These are phyloP conservation scores for Tyto alba DNA, from an alignment of 2,113 vertebrate genomes.

Conservation along the genomic window DNA sequence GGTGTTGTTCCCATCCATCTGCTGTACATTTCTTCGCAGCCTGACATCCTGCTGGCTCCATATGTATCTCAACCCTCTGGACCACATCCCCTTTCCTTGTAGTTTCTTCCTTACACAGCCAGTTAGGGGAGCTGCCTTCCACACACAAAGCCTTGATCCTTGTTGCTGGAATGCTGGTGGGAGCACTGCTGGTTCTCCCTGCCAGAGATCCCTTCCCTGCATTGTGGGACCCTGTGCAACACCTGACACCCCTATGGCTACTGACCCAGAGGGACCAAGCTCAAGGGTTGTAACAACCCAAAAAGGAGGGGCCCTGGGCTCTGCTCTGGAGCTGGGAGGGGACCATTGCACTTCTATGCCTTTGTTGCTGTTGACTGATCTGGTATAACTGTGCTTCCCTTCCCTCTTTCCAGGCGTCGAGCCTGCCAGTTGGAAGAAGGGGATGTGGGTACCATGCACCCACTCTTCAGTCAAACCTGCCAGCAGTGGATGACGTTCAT, in stretches of 20 bases:
- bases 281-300: background rate
- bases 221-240: background rate
- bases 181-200: background rate
- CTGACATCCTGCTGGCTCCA: background rate
- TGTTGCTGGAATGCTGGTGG: background rate
- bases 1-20: background rate
- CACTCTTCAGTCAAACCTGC: constrained; percentile 77
- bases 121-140: background rate
- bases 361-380: background rate
- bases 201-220: background rate
- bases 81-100: background rate
- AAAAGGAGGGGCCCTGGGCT: background rate
- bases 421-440: constrained; percentile 89
- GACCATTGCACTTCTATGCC: background rate
- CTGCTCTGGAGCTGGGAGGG: background rate
- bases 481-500: constrained; percentile 87
- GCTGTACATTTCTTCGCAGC: background rate
- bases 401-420: constrained; percentile 74
- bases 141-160: background rate
- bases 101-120: background rate
- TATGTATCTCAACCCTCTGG: background rate
- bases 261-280: background rate
- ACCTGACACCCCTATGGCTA: background rate
- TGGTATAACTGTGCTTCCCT: background rate
- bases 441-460: constrained; percentile 82